These are phyloP conservation scores for Nasalis larvatus DNA, from an alignment of 2,113 vertebrate genomes.

Conservation along the genomic window DNA sequence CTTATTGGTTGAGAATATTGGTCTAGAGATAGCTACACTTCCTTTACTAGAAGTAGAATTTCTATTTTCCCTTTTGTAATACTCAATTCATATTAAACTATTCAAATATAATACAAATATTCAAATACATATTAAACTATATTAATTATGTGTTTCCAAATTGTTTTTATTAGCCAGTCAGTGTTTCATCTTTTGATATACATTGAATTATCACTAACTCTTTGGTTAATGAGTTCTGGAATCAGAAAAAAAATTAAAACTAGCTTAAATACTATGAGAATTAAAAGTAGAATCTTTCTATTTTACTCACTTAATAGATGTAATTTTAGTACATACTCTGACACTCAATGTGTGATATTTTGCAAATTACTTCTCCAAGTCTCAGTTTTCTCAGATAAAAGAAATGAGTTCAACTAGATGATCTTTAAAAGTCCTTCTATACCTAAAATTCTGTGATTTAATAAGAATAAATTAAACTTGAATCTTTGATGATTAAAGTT, in stretches of 20 bases:
- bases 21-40: neutral
- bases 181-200: neutral
- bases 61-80: neutral
- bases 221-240: slow-evolving; percentile 25
- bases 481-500: slow-evolving; percentile 58
- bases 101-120: neutral
- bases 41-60: neutral
- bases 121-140: neutral
- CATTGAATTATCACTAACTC: neutral
- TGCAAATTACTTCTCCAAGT: neutral
- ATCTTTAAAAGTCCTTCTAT: slow-evolving; percentile 40
- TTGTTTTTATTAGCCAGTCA: neutral
- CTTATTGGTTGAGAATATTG: neutral
- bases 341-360: neutral
- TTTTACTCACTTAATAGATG: neutral
- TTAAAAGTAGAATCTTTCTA: neutral
- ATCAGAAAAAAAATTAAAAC: slow-evolving; percentile 6
- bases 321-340: neutral
- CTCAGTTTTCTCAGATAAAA: slow-evolving; percentile 40
- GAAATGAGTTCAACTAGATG: slow-evolving; percentile 5
- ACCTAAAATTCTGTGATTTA: slow-evolving; percentile 52
- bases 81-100: neutral
- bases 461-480: slow-evolving; percentile 67
- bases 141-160: neutral
- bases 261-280: neutral